A percentile compares a stretch with the other conserved stretches of the same genome.
Evolutionary conservation across 1,140 invertebrate genomes (phyloP).

Genomic region (Choristoneura fumiferana): DNA sequence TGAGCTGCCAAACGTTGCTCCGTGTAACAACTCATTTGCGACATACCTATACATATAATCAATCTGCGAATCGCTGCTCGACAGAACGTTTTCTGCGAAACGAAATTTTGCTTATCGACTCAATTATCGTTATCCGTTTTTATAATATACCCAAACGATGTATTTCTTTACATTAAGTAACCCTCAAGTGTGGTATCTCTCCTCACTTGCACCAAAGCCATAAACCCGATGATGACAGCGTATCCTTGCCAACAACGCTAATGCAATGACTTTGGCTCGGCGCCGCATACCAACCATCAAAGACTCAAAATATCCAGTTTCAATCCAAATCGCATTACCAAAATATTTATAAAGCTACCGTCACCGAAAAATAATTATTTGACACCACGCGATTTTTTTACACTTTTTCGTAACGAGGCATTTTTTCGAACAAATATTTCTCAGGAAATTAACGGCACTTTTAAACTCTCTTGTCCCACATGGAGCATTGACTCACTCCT

Average conservation of each 20-base stretch:
- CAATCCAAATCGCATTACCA: not conserved
- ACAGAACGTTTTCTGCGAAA: no score
- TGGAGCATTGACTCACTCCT: conserved; percentile 16
- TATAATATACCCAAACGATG: no score
- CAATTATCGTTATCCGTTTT: no score
- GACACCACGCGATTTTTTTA: no score
- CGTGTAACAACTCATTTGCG: no score
- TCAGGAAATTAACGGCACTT: conserved; percentile 9
- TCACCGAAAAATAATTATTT: not conserved
- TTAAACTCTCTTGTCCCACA: not conserved
- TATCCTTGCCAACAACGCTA: conserved; percentile 58
- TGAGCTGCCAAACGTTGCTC: no score
- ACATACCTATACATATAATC: no score
- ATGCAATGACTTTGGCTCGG: conserved; percentile 35
- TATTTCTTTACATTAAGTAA: no score
- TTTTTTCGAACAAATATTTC: not conserved
- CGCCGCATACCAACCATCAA: not conserved
- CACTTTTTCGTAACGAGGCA: no score
- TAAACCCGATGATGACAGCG: conserved; percentile 43
- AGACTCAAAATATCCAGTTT: not conserved
- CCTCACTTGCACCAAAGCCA: conserved; percentile 44
- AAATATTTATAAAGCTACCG: not conserved
- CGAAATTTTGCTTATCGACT: no score
- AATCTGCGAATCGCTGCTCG: no score
- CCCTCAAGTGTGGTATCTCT: conserved; percentile 21